These are phyloP conservation scores for Acanthurus tractus DNA, from an alignment of 2,797 vertebrate species.

Conservation along the genomic window DNA sequence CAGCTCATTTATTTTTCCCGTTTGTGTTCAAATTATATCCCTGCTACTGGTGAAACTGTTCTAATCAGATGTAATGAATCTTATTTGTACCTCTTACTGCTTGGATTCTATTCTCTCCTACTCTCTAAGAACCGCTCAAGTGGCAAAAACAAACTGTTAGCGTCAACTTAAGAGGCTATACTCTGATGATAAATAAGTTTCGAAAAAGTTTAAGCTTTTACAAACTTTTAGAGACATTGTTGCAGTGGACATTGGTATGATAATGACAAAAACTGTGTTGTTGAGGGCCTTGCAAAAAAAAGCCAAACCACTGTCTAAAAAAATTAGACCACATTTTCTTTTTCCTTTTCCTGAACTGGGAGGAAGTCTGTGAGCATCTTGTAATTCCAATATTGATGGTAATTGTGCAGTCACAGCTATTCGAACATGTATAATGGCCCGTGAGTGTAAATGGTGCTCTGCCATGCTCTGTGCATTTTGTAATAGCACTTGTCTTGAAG, in stretches of 20 bases:
- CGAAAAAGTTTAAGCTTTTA: not conserved
- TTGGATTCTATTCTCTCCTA: not conserved
- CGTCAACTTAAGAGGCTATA: not conserved
- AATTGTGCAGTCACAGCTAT: not conserved
- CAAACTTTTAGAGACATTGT: not conserved
- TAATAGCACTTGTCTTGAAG: constrained; percentile 6
- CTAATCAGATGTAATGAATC: not conserved
- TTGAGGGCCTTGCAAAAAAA: not conserved
- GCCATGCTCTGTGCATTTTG: not conserved
- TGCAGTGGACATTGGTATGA: not conserved
- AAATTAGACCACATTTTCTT: not conserved
- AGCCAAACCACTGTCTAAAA: not conserved
- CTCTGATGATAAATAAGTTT: not conserved
- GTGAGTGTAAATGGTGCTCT: not conserved
- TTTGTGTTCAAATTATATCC: not conserved
- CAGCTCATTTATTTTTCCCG: not conserved
- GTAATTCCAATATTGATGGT: not conserved
- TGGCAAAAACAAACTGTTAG: not conserved
- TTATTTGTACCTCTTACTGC: not conserved
- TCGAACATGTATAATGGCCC: not conserved
- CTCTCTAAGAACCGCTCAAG: no score
- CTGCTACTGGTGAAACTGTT: not conserved
- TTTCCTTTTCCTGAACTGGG: not conserved
- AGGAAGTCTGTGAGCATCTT: not conserved
- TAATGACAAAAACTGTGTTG: not conserved